Evolutionary conservation across 2,113 vertebrate genomes (phyloP).

Genomic region (Embiotoca jacksoni): DNA sequence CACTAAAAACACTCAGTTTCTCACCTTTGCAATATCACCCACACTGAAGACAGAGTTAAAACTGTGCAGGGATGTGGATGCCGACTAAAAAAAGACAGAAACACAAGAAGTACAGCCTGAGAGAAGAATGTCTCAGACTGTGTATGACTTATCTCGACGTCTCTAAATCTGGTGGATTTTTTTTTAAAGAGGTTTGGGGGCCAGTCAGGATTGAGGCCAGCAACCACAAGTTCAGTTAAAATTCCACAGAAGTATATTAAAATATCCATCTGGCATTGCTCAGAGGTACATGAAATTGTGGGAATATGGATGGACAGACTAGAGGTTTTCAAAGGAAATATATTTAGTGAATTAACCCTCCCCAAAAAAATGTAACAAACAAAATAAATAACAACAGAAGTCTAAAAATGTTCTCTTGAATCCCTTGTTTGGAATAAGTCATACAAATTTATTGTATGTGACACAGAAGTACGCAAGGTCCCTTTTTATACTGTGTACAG

Average conservation of each 20-base stretch:
- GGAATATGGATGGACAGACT: slow-evolving; percentile 47
- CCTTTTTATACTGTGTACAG: slow-evolving; percentile 40
- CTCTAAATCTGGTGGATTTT: slow-evolving; percentile 65
- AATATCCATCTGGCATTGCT: slow-evolving; percentile 66
- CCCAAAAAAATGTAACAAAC: slow-evolving; percentile 6
- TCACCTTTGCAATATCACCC: slow-evolving; percentile 7
- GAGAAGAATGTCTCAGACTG: slow-evolving; percentile 58
- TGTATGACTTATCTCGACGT: slow-evolving; percentile 59
- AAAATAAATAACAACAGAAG: slow-evolving; percentile 12
- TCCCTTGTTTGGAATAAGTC: slow-evolving; percentile 44
- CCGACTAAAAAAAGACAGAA: slow-evolving; percentile 22
- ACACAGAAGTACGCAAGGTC: slow-evolving; percentile 44
- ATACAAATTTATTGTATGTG: slow-evolving; percentile 65
- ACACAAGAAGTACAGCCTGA: slow-evolving; percentile 38
- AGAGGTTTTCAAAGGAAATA: slow-evolving; percentile 13
- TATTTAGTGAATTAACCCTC: slow-evolving; percentile 30
- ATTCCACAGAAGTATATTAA: slow-evolving; percentile 72
- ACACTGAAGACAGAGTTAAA: neutral
- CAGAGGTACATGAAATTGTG: slow-evolving; percentile 52
- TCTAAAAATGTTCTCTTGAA: slow-evolving; percentile 36
- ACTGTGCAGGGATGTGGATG: neutral
- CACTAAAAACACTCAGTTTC: slow-evolving; percentile 33
- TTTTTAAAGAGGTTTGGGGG: slow-evolving; percentile 71
- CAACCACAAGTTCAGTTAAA: slow-evolving; percentile 71
- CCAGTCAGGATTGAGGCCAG: slow-evolving; percentile 75